These are phyloP conservation scores for Synanthedon myopaeformis DNA, from an alignment of 2,888 invertebrate genomes.

Conservation along the genomic window DNA sequence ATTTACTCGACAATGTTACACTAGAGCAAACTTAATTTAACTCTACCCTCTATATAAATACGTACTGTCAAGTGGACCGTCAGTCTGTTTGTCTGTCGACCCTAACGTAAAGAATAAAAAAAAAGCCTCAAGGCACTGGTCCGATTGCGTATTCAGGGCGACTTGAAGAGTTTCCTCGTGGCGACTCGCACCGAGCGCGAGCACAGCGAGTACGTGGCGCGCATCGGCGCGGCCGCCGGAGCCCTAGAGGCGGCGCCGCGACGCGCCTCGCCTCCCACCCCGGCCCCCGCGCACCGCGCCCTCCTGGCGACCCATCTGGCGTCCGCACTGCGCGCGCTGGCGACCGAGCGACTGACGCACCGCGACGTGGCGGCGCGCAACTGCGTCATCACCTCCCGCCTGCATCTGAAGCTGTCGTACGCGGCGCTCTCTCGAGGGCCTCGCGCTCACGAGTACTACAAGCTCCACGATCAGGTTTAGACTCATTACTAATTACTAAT, in stretches of 20 bases:
- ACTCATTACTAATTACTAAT: no score
- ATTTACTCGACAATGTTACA: no score
- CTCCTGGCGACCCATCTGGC: constrained; percentile 79
- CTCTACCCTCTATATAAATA: no score
- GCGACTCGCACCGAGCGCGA: constrained; percentile 70
- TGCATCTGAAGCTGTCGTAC: constrained; percentile 86
- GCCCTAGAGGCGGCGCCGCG: constrained; percentile 77
- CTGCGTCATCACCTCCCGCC: constrained; percentile 85
- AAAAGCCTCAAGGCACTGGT: not conserved
- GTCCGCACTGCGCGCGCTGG: constrained; percentile 14
- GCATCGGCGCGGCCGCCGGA: constrained; percentile 6
- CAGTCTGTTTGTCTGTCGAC: no score
- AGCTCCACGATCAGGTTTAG: constrained; percentile 84
- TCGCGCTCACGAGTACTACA: constrained; percentile 90
- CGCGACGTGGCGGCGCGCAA: constrained; percentile 92
- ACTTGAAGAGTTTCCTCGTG: constrained; percentile 88
- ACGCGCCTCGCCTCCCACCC: constrained; percentile 49
- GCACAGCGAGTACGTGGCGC: constrained; percentile 27
- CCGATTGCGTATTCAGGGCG: constrained; percentile 74
- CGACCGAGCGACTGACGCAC: constrained; percentile 78
- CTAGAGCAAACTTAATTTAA: no score
- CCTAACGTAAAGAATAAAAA: no score
- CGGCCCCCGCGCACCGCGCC: constrained; percentile 62
- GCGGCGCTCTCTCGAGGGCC: constrained; percentile 86
- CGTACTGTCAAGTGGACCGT: no score